phyloP scores from a whole-genome alignment of 2,113 vertebrate genomes.

The Porphyrio hochstetteri region DNA sequence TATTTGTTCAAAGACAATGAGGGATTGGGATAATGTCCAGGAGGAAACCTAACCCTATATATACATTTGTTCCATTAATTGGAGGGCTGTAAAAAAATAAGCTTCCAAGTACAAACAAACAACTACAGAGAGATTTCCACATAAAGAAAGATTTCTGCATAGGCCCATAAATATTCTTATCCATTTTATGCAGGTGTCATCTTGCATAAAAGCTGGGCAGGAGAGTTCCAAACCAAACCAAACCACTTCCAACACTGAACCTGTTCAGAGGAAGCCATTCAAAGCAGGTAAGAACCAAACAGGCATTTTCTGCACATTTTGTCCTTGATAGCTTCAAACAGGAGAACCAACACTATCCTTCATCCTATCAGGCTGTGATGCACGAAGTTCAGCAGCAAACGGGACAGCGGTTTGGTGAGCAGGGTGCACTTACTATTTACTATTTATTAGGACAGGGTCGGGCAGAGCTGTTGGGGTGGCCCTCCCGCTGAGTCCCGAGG shows the following conservation, averaged over 20 bases:
- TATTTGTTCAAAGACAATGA: constrained; percentile 9
- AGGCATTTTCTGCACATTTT: background rate
- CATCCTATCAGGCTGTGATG: too few relatives aligned
- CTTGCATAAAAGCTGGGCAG: background rate
- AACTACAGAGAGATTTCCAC: background rate
- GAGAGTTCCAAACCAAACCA: background rate
- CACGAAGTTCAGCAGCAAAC: too few relatives aligned
- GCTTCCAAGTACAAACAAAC: background rate
- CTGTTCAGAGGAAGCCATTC: background rate
- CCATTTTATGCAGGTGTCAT: background rate
- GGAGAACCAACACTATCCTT: background rate
- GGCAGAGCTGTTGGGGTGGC: too few relatives aligned
- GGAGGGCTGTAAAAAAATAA: background rate
- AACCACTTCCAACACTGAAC: background rate
- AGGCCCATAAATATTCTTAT: background rate
- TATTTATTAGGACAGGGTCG: too few relatives aligned
- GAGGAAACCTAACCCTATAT: background rate
- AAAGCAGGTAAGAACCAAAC: background rate
- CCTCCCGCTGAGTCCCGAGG: background rate
- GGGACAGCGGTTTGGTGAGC: too few relatives aligned
- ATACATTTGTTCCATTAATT: background rate
- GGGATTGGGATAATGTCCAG: background rate
- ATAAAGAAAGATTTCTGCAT: background rate
- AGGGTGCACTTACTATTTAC: too few relatives aligned
- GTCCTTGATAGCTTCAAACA: background rate